phyloP scores from a whole-genome alignment of 23 tunicate species.

The Halocynthia roretzi region DNA sequence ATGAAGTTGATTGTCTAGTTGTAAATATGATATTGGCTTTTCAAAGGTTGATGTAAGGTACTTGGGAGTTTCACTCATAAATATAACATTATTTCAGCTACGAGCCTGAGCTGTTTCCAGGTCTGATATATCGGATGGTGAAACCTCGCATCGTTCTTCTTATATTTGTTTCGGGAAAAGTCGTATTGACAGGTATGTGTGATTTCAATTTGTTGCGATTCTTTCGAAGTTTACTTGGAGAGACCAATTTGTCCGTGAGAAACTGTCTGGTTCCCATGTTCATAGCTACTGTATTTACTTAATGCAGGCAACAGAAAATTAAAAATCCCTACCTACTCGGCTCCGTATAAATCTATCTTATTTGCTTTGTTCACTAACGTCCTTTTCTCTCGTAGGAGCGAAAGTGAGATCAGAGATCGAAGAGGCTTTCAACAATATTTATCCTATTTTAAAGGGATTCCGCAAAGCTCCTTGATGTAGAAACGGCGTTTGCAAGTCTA shows the following conservation, averaged over 20 bases:
- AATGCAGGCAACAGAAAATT: background rate
- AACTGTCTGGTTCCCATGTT: background rate
- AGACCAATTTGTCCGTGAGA: slow-evolving; percentile 10
- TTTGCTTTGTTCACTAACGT: background rate
- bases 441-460: slow-evolving; percentile 92
- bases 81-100: slow-evolving; percentile 36
- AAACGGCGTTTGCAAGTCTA: background rate
- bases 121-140: slow-evolving; percentile 96
- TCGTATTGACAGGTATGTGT: slow-evolving; percentile 88
- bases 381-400: slow-evolving; percentile 40
- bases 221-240: background rate
- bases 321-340: background rate
- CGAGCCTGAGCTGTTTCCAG: slow-evolving; percentile 98
- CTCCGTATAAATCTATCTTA: slow-evolving; percentile 1
- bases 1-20: background rate
- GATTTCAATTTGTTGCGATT: too few species aligned
- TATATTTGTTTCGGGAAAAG: slow-evolving; percentile 99
- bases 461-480: slow-evolving; percentile 42
- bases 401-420: slow-evolving; percentile 83
- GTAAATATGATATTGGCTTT: background rate
- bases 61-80: background rate
- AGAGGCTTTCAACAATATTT: slow-evolving; percentile 96
- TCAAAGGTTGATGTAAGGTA: background rate
- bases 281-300: background rate
- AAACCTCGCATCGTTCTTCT: slow-evolving; percentile 93